These are phyloP conservation scores for Lasioglossum baleicum DNA, from an alignment of 1,140 invertebrate genomes.

Conservation along the genomic window DNA sequence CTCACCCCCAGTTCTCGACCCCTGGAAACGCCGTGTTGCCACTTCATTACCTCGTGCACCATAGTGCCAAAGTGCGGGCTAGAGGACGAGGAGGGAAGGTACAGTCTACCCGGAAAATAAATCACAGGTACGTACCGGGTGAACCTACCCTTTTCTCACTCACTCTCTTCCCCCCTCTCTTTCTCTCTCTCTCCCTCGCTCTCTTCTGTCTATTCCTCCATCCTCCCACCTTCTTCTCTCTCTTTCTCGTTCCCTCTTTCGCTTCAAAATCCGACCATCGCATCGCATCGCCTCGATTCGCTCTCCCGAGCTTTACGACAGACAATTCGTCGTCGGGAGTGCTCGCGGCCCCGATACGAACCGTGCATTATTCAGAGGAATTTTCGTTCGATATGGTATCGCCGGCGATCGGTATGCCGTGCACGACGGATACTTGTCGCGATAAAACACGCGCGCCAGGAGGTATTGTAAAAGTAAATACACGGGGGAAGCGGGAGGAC, in stretches of 20 bases:
- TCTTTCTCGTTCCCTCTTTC: not conserved
- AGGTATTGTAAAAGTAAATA: constrained; percentile 44
- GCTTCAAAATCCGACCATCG: constrained; percentile 2
- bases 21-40: constrained; percentile 71
- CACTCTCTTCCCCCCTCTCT: not conserved
- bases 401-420: constrained; percentile 32
- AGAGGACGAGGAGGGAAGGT: constrained; percentile 31
- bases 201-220: not conserved
- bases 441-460: constrained; percentile 37
- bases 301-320: constrained; percentile 14
- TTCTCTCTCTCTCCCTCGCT: not conserved
- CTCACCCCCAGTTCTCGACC: constrained; percentile 68
- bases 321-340: constrained; percentile 18
- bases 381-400: constrained; percentile 39
- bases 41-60: constrained; percentile 71
- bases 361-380: constrained; percentile 42
- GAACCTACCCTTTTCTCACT: not conserved
- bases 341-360: not conserved
- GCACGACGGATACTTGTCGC: constrained; percentile 38
- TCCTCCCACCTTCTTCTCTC: not conserved
- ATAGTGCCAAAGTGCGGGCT: constrained; percentile 50
- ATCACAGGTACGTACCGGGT: constrained; percentile 14
- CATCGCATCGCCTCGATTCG: constrained; percentile 2
- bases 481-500: not conserved
- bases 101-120: constrained; percentile 56